phyloP scores from a whole-genome alignment of 2,888 invertebrate genomes.

The Synergus umbraculus region DNA sequence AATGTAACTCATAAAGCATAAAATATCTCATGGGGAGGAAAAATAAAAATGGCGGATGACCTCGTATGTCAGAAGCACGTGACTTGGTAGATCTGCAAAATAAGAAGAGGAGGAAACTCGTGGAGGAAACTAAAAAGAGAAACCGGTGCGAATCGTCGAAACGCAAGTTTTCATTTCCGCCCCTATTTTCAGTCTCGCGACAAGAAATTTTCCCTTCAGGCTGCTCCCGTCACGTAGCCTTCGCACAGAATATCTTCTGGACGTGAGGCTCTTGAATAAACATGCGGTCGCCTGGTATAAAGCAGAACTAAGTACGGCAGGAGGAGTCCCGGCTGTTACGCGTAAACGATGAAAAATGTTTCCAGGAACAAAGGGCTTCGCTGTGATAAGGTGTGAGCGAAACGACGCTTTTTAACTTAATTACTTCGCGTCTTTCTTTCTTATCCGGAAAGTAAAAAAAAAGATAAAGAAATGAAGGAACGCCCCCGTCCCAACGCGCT shows the following conservation, averaged over 20 bases:
- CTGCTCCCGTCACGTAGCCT: slow-evolving; percentile 64
- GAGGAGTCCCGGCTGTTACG: slow-evolving; percentile 62
- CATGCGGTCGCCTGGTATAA: slow-evolving; percentile 68
- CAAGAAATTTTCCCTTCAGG: slow-evolving; percentile 35
- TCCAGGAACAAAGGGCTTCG: slow-evolving; percentile 50
- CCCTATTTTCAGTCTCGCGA: background rate
- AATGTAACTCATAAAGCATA: background rate
- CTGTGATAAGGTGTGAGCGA: slow-evolving; percentile 35
- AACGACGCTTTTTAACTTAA: slow-evolving; percentile 68
- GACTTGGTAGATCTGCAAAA: background rate
- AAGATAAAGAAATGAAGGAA: background rate
- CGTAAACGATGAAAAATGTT: slow-evolving; percentile 75
- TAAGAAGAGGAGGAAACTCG: slow-evolving; percentile 18
- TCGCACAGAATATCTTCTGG: slow-evolving; percentile 74
- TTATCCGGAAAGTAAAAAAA: background rate
- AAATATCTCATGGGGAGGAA: background rate
- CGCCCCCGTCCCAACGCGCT: background rate
- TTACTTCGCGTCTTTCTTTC: slow-evolving; percentile 56
- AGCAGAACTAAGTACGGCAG: slow-evolving; percentile 60
- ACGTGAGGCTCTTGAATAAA: slow-evolving; percentile 76
- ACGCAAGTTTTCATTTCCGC: slow-evolving; percentile 29
- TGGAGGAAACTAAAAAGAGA: slow-evolving; percentile 40
- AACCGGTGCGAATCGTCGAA: slow-evolving; percentile 28
- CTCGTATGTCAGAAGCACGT: background rate
- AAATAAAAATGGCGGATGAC: background rate